Evolutionary conservation across 92 coral and sea anemone genomes (phyloP).

Genomic region (Nematostella vectensis): DNA sequence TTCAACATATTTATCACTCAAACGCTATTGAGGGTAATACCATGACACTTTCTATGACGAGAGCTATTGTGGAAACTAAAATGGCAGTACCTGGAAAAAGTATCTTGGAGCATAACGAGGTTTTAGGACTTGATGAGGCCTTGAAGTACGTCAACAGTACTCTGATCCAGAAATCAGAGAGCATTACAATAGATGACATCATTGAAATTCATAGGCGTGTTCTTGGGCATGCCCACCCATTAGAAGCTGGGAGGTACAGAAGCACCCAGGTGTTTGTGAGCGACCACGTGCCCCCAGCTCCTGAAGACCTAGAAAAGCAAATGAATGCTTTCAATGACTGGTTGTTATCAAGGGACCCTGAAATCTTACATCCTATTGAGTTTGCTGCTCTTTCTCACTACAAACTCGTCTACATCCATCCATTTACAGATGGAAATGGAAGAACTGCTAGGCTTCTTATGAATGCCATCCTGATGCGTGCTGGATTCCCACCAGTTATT

Average conservation of each 20-base stretch:
- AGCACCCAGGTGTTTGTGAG: slow-evolving; percentile 88
- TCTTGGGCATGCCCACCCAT: slow-evolving; percentile 85
- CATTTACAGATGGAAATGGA: slow-evolving; percentile 98
- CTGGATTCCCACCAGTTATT: slow-evolving; percentile 98
- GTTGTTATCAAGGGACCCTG: slow-evolving; percentile 68
- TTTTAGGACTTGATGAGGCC: slow-evolving; percentile 93
- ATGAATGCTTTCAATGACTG: slow-evolving; percentile 83
- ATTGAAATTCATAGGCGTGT: slow-evolving; percentile 79
- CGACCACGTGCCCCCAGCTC: slow-evolving; percentile 85
- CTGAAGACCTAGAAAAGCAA: slow-evolving; percentile 68
- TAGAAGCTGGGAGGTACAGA: slow-evolving; percentile 86
- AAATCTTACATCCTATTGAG: slow-evolving; percentile 79
- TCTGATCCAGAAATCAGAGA: slow-evolving; percentile 62
- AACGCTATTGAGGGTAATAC: slow-evolving; percentile 99
- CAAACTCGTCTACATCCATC: slow-evolving; percentile 92
- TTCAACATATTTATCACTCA: slow-evolving; percentile 88
- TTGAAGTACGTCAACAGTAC: slow-evolving; percentile 81
- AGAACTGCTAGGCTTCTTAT: slow-evolving; percentile 81
- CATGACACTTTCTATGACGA: slow-evolving; percentile 94
- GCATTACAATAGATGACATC: slow-evolving; percentile 57
- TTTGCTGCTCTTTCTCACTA: slow-evolving; percentile 96
- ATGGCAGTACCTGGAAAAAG: slow-evolving; percentile 96
- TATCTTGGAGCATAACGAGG: slow-evolving; percentile 88
- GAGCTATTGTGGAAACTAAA: slow-evolving; percentile 91
- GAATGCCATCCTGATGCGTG: slow-evolving; percentile 97